phyloP scores from a whole-genome alignment of 2,888 invertebrate genomes.

The Zelleria hepariella region DNA sequence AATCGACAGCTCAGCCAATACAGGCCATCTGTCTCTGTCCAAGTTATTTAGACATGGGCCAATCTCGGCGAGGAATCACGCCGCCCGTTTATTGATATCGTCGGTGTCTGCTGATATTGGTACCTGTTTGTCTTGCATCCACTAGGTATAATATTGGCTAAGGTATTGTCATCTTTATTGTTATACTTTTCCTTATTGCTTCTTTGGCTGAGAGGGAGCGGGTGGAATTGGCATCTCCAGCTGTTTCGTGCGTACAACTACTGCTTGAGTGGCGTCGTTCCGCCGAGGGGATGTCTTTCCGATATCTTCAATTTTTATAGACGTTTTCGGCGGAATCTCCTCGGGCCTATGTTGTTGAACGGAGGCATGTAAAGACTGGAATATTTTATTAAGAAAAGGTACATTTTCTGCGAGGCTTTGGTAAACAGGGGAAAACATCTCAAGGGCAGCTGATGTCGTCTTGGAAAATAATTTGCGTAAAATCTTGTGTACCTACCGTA shows the following conservation, averaged over 20 bases:
- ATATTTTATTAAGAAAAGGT: not conserved
- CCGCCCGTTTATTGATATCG: slow-evolving; percentile 39
- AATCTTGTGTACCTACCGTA: slow-evolving; percentile 36
- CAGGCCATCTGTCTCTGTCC: not conserved
- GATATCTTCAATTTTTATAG: slow-evolving; percentile 9
- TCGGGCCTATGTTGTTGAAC: not conserved
- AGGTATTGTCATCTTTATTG: slow-evolving; percentile 29
- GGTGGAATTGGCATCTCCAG: slow-evolving; percentile 1
- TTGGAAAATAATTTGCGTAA: slow-evolving; percentile 34
- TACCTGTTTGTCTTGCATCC: slow-evolving; percentile 51
- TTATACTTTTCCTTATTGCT: slow-evolving; percentile 40
- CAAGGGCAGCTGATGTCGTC: slow-evolving; percentile 22
- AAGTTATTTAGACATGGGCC: not conserved
- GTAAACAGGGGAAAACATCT: slow-evolving; percentile 19
- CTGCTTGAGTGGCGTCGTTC: slow-evolving; percentile 36
- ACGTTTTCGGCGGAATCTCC: not conserved
- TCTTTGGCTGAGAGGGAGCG: slow-evolving; percentile 4
- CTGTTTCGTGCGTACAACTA: slow-evolving; percentile 25
- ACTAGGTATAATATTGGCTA: slow-evolving; percentile 37
- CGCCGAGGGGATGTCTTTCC: slow-evolving; percentile 8
- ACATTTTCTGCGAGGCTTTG: not conserved
- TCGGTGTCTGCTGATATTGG: slow-evolving; percentile 48
- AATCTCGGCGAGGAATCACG: slow-evolving; percentile 27
- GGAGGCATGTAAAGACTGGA: not conserved
- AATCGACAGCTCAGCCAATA: too few relatives aligned